Percentiles rank a stretch among this genome's conserved stretches.
These are phyloP conservation scores for Drosophila parabipectinata DNA, from an alignment of 1,140 invertebrate genomes.

Conservation along the genomic window DNA sequence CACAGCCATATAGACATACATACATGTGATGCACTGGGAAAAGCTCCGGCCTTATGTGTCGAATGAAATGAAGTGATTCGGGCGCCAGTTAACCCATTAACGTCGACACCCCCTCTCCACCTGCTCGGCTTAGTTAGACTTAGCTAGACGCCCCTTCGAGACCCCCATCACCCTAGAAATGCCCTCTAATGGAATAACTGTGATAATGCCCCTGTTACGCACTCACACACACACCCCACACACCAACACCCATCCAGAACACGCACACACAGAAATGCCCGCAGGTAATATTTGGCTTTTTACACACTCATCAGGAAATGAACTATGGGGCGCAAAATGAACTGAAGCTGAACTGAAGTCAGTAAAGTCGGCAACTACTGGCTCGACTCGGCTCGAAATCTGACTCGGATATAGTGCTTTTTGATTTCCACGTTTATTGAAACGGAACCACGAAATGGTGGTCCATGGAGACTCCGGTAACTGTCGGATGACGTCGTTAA, in stretches of 20 bases:
- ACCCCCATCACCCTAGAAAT: background rate
- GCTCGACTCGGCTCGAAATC: background rate
- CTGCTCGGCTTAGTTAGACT: slow-evolving; percentile 6
- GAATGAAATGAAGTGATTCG: slow-evolving; percentile 72
- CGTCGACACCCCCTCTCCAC: slow-evolving; percentile 49
- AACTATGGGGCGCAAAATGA: slow-evolving; percentile 40
- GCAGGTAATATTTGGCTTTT: slow-evolving; percentile 46
- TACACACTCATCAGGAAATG: slow-evolving; percentile 47
- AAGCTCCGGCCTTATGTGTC: slow-evolving; percentile 44
- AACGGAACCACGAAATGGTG: slow-evolving; percentile 30
- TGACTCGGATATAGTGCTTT: slow-evolving; percentile 20
- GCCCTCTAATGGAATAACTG: slow-evolving; percentile 46
- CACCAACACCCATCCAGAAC: background rate
- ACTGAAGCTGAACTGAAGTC: slow-evolving; percentile 23
- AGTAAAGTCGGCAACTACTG: slow-evolving; percentile 17
- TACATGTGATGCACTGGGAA: slow-evolving; percentile 25
- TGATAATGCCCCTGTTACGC: slow-evolving; percentile 34
- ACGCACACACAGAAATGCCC: slow-evolving; percentile 1
- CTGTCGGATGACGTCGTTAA: slow-evolving; percentile 28
- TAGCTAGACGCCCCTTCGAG: background rate
- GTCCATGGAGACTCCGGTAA: slow-evolving; percentile 19
- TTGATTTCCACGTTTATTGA: slow-evolving; percentile 42
- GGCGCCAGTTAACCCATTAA: slow-evolving; percentile 76
- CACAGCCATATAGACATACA: too few relatives aligned
- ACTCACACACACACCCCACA: slow-evolving; percentile 5